Base-by-base conservation (phyloP, 2,797 vertebrate species). In the Galaxias olidus region DNA sequence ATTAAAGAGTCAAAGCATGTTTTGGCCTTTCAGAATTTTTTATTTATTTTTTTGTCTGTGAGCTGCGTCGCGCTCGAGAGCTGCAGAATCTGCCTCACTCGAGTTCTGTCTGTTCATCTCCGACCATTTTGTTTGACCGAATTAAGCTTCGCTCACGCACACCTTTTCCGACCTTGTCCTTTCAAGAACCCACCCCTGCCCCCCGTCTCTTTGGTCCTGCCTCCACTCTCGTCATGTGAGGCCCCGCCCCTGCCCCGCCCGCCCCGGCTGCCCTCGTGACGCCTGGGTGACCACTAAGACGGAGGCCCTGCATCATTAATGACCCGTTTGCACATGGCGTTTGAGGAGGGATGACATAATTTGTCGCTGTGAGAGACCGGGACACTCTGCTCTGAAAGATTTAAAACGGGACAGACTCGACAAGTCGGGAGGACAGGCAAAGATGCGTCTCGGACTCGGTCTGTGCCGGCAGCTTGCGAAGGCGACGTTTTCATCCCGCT, bases 301-400 rank as follows among this genome's bases (percentile, higher is more conserved):
- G 14, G 46, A 63, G 65, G 53, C 47, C 47, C 65, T 89, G 83
- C 90, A 92, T 91, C 85, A 88, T 91, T 90, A 67, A 93, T 89
- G 86, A 89, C 61, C 63, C 63, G 71, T 83, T 73, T 78, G 75
- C 83, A 77, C 88, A 79, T 84, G 79, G 78, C 45, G 19, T 83
- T 85, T 76, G 76, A 86, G 83, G 68, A 72, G 78, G 78, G 71
- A 80, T 78, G 84, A 88, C 85, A 82, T 48, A 20, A n/a, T n/a
- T n/a, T 68, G 64, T 75, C 62, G 52, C n/a, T n/a, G 10, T 13
- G 47, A 42, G 45, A 10, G 13, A 53, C 46, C 0, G 62, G 59
- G 63, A 76, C 65, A 53, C 61, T 54, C 68, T 47, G 71, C 72
- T 61, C 56, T 82, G 69, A 82, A 70, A 77, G 70, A 79, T 87